These are phyloP conservation scores for Sinelater perroti DNA, from an alignment of 2,888 invertebrate genomes.

Conservation along the genomic window DNA sequence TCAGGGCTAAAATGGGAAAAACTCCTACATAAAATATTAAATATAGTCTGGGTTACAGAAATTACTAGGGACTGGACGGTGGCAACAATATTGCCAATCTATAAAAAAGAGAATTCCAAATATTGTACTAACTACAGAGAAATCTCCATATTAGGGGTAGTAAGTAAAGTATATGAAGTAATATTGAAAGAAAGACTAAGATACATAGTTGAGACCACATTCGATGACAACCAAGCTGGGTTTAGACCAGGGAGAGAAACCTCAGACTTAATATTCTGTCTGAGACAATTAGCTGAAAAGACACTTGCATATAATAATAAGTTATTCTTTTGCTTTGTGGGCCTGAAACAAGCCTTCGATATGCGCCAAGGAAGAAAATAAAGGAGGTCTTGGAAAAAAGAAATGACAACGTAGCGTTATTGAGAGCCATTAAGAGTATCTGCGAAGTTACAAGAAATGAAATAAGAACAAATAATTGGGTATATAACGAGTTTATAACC, in stretches of 20 bases:
- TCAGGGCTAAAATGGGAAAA: too few relatives aligned
- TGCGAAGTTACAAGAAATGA: constrained; percentile 1
- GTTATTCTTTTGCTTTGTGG: constrained; percentile 9
- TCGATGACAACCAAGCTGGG: constrained; percentile 5
- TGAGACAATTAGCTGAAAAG: constrained; percentile 6
- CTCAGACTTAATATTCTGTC: not conserved
- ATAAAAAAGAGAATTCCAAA: constrained; percentile 16
- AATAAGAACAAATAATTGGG: constrained; percentile 6
- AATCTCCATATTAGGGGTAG: constrained; percentile 7
- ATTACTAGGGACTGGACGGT: too few relatives aligned
- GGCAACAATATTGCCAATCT: too few relatives aligned
- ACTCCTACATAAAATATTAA: too few relatives aligned
- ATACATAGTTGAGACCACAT: constrained; percentile 11
- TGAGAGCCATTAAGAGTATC: constrained; percentile 3
- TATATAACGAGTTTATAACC: constrained; percentile 1
- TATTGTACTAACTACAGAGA: constrained; percentile 12
- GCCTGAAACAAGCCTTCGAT: constrained; percentile 15
- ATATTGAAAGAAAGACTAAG: constrained; percentile 16
- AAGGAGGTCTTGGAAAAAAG: constrained; percentile 11
- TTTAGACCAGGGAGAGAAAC: not conserved
- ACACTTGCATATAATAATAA: constrained; percentile 17
- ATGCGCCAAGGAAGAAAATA: constrained; percentile 1
- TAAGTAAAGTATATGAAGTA: constrained; percentile 15
- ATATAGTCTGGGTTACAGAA: too few relatives aligned
- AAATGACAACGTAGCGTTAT: not conserved